A percentile compares a stretch with the other conserved stretches of the same genome.
phyloP scores from a whole-genome alignment of 2,888 invertebrate species.

The Drosophila mettleri region DNA sequence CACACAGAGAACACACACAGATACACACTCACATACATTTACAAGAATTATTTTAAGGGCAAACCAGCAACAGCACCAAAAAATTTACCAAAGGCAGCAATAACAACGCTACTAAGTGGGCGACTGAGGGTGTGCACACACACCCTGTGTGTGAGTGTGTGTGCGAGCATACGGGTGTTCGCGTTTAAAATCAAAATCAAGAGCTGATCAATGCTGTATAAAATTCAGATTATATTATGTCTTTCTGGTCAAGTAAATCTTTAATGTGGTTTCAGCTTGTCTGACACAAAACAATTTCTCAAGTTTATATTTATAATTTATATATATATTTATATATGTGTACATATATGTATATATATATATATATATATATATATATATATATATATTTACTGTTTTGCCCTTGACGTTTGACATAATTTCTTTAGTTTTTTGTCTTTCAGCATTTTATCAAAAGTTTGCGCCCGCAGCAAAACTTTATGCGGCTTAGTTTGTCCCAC shows the following conservation, averaged over 20 bases:
- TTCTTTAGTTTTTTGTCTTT: conserved; percentile 18
- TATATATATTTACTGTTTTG: not conserved
- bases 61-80: conserved; percentile 12
- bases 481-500: conserved; percentile 15
- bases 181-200: not conserved
- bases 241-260: not conserved
- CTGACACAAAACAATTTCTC: not conserved
- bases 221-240: not conserved
- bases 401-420: conserved; percentile 8
- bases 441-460: conserved; percentile 28
- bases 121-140: not conserved
- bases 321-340: not conserved
- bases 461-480: conserved; percentile 35
- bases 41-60: conserved; percentile 30
- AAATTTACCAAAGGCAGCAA: conserved; percentile 17
- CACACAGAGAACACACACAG: not conserved
- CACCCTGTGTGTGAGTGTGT: not conserved
- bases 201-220: not conserved
- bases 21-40: not conserved
- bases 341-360: not conserved
- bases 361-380: not conserved
- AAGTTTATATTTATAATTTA: not conserved
- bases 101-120: conserved; percentile 3
- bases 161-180: conserved; percentile 1
- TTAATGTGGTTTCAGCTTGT: not conserved